Evolutionary conservation across 1,140 invertebrate species (phyloP).

Genomic region (Pteromalus puparum): DNA sequence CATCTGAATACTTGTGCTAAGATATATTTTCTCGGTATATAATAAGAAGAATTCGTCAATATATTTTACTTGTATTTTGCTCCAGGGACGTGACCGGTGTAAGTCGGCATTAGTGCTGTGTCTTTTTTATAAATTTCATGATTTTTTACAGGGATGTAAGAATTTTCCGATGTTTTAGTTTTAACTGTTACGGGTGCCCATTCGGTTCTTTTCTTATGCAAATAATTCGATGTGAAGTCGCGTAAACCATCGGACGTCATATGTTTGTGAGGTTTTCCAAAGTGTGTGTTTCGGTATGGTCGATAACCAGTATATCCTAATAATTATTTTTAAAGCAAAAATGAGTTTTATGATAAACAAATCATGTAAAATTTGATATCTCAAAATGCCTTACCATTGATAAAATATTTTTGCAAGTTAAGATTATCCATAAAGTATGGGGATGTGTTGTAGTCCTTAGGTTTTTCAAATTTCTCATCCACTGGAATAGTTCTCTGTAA

Average conservation of each 20-base stretch:
- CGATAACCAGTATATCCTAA: conserved; percentile 80
- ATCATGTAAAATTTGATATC: neutral
- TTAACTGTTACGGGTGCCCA: conserved; percentile 81
- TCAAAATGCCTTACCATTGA: conserved; percentile 57
- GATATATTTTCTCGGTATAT: neutral
- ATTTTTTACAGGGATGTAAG: conserved; percentile 67
- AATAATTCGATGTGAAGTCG: conserved; percentile 83
- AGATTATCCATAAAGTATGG: conserved; percentile 83
- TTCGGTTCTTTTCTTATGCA: conserved; percentile 79
- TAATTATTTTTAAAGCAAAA: conserved; percentile 9
- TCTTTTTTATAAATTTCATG: conserved; percentile 82
- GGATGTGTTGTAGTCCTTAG: conserved; percentile 77
- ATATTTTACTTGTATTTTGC: conserved; percentile 77
- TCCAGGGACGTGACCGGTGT: conserved; percentile 84
- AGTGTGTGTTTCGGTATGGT: conserved; percentile 80
- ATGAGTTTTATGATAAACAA: too few relatives aligned
- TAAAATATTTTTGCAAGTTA: conserved; percentile 80
- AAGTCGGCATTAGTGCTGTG: conserved; percentile 83
- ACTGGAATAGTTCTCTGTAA: conserved; percentile 77
- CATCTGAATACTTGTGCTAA: too few relatives aligned
- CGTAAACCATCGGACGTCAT: conserved; percentile 80
- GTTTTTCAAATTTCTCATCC: conserved; percentile 76
- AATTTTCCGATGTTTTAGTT: conserved; percentile 66
- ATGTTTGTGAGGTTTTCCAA: conserved; percentile 79
- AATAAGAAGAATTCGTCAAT: neutral